phyloP scores from a whole-genome alignment of 1,140 invertebrate species.

The Trachymyrmex septentrionalis region DNA sequence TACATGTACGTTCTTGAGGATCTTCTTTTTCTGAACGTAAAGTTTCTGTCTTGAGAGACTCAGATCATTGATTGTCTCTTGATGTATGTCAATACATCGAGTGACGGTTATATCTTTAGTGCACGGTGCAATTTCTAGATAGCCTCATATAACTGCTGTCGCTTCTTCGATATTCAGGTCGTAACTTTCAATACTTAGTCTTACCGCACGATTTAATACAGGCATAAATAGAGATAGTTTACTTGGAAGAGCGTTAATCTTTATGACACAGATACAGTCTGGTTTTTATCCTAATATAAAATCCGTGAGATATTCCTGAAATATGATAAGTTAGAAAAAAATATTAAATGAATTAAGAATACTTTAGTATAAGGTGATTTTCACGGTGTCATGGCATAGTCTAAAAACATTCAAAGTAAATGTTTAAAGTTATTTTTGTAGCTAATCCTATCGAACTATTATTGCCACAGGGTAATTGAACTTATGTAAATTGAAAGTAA shows the following conservation, averaged over 20 bases:
- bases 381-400: neutral
- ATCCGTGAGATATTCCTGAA: neutral
- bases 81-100: neutral
- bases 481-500: neutral
- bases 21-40: neutral
- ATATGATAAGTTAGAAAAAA: neutral
- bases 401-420: neutral
- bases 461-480: neutral
- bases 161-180: neutral
- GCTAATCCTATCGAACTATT: neutral
- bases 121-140: slow-evolving; percentile 13
- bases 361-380: neutral
- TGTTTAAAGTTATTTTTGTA: neutral
- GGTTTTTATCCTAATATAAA: neutral
- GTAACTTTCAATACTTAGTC: neutral
- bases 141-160: neutral
- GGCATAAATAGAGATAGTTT: no score
- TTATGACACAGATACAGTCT: neutral
- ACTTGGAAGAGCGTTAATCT: neutral
- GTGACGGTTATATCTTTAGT: neutral
- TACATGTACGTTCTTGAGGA: neutral
- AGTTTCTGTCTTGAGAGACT: neutral
- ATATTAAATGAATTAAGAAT: neutral
- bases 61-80: neutral
- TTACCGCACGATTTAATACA: neutral